These are phyloP conservation scores for Pygocentrus nattereri DNA, from an alignment of 2,797 vertebrate species.

Conservation along the genomic window DNA sequence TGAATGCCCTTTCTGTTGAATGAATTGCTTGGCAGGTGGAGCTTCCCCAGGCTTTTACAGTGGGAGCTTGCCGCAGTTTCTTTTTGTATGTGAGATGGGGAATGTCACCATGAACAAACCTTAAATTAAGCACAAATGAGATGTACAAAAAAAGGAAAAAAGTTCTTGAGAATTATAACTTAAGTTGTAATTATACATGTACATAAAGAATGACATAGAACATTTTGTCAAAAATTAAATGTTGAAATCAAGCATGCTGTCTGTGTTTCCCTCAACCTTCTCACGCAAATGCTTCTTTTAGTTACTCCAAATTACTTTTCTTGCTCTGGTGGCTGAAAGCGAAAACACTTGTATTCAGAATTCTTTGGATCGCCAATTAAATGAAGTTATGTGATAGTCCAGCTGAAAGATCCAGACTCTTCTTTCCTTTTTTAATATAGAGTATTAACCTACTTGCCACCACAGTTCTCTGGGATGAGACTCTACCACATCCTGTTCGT, in stretches of 20 bases:
- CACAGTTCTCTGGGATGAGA: background rate
- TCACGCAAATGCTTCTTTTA: background rate
- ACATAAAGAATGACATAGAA: slow-evolving; percentile 89
- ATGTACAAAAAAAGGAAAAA: slow-evolving; percentile 53
- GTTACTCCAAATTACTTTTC: background rate
- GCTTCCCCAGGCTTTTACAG: slow-evolving; percentile 74
- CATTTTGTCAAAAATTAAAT: slow-evolving; percentile 94
- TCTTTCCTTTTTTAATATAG: background rate
- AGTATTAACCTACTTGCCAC: background rate
- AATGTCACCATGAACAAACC: slow-evolving; percentile 74
- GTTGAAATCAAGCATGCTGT: slow-evolving; percentile 69
- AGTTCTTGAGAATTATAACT: slow-evolving; percentile 84
- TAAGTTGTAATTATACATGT: slow-evolving; percentile 91
- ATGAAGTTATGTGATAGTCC: background rate
- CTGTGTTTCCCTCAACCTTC: slow-evolving; percentile 25
- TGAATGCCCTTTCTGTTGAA: slow-evolving; percentile 84
- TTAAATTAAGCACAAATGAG: slow-evolving; percentile 89
- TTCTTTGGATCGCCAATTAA: too few relatives aligned
- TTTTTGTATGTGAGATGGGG: slow-evolving; percentile 79
- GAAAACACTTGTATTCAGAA: too few relatives aligned
- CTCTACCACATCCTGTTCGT: background rate
- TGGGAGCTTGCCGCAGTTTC: slow-evolving; percentile 72
- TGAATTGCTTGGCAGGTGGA: slow-evolving; percentile 74
- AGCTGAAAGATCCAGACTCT: background rate
- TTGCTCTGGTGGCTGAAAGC: background rate